Base-by-base conservation (phyloP, 2,797 vertebrate species). In the Peromyscus melanophrys region DNA sequence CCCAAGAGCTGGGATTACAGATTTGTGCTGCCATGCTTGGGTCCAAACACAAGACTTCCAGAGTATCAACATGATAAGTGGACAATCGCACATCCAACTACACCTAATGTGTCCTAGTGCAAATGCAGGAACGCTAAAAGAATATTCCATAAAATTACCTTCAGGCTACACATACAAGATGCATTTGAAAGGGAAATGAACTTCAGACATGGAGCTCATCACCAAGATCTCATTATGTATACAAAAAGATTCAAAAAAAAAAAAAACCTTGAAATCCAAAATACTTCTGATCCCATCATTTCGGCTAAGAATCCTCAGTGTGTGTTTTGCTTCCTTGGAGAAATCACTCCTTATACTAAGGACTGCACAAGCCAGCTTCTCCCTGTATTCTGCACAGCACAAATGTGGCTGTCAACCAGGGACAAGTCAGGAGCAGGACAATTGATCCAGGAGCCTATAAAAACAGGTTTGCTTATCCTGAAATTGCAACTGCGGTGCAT, bases 401-500 rank as follows among this genome's bases (percentile, higher is more conserved):
- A 94, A 96, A 76, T 29, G 55, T 46, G 73, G 49, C 90, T 86
- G 63, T 92, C 88, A 82, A 96, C 73, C 92, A 93, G 81, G 80
- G 52, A 85, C 86, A 90, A 65, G 40, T 37, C 59, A 46, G 69
- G 40, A 69, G 37, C 65, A 61, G 94, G 89, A 83, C 55, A 37
- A 91, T 77, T 95, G 89, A 98, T 77, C n/a, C 0, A 6, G 87
- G 92, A 91, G 94, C 87, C 97, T 96, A 95, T 78, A 87, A 95
- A 97, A 96, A 95, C 94, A 96, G 86, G 87, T 88, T 97, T 96
- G 95, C 94, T 96, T 91, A 96, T 82, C 91, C 97, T 89, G 91
- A 97, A 94, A 97, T 69, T 93, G 92, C 96, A 97, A 97, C 86
- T 76, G 76, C 92, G 85, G 86, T 91, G 86, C 90, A 95, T 96